A percentile compares a stretch with the other conserved stretches of the same genome.
Conservation (phyloP, 2,888 invertebrate genomes). For the Drosophila pseudotakahashii region DNA sequence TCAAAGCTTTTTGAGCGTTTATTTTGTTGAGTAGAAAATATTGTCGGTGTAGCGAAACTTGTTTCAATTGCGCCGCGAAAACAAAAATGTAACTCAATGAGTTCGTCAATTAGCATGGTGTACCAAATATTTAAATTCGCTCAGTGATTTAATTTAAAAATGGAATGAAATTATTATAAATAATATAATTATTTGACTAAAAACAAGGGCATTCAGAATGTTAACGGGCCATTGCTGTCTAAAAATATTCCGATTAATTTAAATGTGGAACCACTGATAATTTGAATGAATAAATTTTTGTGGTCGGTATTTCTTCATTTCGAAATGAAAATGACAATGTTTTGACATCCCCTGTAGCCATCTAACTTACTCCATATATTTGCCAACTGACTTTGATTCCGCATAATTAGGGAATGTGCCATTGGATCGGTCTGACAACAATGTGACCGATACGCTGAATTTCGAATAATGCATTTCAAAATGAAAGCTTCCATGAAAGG, state of each 20-base stretch:
- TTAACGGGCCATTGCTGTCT: no score
- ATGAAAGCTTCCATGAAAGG: conserved; percentile 3
- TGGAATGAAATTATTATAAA: not conserved
- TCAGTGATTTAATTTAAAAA: not conserved
- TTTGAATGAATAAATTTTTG: no score
- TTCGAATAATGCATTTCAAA: conserved; percentile 12
- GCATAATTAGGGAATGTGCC: conserved; percentile 15
- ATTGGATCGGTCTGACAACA: conserved; percentile 9
- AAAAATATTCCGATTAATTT: not conserved
- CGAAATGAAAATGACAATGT: not conserved
- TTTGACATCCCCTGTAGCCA: not conserved
- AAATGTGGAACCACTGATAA: not conserved
- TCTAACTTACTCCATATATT: not conserved
- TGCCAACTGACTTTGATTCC: conserved; percentile 16
- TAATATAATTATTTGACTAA: not conserved
- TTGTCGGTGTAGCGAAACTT: conserved; percentile 24
- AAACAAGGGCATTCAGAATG: no score
- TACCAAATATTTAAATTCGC: not conserved
- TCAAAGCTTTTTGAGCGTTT: conserved; percentile 18
- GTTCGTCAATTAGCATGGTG: not conserved
- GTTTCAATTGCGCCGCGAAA: conserved; percentile 64
- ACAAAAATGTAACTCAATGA: conserved; percentile 2
- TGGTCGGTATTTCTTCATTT: not conserved
- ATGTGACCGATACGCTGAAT: conserved; percentile 1
- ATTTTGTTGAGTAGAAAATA: conserved; percentile 29